Evolutionary conservation across 2,888 invertebrate species (phyloP), one percentile per base, ranked within the genome.

Genomic region (Bombylius major): DNA sequence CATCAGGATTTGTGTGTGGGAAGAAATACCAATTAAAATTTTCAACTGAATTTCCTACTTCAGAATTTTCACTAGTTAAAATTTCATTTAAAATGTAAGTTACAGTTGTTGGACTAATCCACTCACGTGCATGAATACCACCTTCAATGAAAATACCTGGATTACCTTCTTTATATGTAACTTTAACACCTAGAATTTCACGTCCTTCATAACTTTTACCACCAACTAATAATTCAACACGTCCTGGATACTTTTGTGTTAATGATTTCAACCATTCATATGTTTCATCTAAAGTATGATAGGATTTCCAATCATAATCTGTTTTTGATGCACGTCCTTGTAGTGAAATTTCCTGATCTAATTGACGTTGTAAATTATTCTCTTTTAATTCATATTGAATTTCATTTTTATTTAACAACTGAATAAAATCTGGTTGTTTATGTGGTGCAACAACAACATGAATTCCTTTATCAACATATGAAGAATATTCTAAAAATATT

Each of bases 1-100:
- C 89, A 72, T 90, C 89, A 11, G 87, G 87, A 68, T 89, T 89
- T 33, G 82, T 70, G 14, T 83, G 74, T 0, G 89, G 88, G 59
- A 89, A 77, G 56, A 89, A 78, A 66, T 87, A 85, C 84, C 86
- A 89, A 61, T 85, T 84, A 63, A 78, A 79, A 42, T 76, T 75
- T 53, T 79, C 73, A 0, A 79, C 77, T 9, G 82, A 76, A 8
- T 69, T 60, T 54, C 70, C 70, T 0, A 81, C 70, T 13, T 77
- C 75, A 1, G 70, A 62, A 34, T 80, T 73, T 0, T 75, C 68
- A 44, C 82, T 83, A 56, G 75, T 78, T 12, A 84, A 69, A 5
- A 86, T 68, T 65, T 85, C 78, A 59, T 83, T 79, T 7, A 80
- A 69, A 4, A 86, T 71, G 62, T 81, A 86, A 0, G 83, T 80